Conservation (phyloP, 1,140 invertebrate genomes). For the Drosophila pseudoananassae region DNA sequence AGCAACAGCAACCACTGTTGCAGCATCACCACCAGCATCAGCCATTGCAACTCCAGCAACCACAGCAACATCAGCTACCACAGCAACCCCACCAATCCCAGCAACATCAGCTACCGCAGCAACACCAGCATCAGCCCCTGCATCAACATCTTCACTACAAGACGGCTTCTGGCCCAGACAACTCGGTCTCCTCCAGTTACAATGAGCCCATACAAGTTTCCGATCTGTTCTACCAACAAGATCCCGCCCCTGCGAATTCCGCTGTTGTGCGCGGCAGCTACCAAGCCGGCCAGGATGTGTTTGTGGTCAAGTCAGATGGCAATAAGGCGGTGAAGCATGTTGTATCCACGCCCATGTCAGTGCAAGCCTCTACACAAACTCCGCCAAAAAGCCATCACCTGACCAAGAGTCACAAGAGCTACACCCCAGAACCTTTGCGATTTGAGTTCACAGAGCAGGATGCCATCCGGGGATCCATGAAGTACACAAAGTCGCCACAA, state of each 20-base stretch:
- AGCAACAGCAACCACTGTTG: slow-evolving; percentile 18
- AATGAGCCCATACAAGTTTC: slow-evolving; percentile 70
- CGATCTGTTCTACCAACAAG: slow-evolving; percentile 75
- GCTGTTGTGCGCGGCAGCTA: slow-evolving; percentile 77
- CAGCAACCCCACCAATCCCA: slow-evolving; percentile 18
- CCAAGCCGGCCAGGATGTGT: slow-evolving; percentile 70
- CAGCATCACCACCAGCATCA: slow-evolving; percentile 23
- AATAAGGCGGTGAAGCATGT: slow-evolving; percentile 79
- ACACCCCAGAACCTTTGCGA: slow-evolving; percentile 67
- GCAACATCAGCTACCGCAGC: slow-evolving; percentile 20
- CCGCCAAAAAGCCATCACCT: slow-evolving; percentile 43
- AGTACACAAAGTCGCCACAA: slow-evolving; percentile 63
- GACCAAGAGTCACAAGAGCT: slow-evolving; percentile 39
- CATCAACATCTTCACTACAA: slow-evolving; percentile 16
- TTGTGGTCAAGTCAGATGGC: slow-evolving; percentile 77
- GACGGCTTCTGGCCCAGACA: slow-evolving; percentile 23
- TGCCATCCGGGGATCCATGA: slow-evolving; percentile 64
- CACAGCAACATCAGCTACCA: slow-evolving; percentile 12
- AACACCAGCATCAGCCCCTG: slow-evolving; percentile 26
- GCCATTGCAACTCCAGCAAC: slow-evolving; percentile 15
- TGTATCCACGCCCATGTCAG: slow-evolving; percentile 41
- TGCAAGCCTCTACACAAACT: slow-evolving; percentile 37
- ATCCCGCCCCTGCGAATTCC: slow-evolving; percentile 56
- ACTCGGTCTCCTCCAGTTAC: slow-evolving; percentile 55
- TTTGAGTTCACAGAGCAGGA: slow-evolving; percentile 81